Conservation (phyloP, 2,888 invertebrate species). For the Ophion ventricosus region DNA sequence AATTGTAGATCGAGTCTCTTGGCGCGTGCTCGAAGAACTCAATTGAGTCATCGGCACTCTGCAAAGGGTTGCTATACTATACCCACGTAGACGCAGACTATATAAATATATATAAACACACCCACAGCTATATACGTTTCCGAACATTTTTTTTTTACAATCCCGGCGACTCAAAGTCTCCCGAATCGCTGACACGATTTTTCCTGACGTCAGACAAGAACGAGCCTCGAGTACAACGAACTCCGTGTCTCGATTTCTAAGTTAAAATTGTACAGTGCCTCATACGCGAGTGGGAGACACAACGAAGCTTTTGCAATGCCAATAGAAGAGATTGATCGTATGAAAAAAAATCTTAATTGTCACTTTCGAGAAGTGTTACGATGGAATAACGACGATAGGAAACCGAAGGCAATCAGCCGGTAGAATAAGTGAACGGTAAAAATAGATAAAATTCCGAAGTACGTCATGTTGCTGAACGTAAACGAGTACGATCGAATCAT, state of each 20-base stretch:
- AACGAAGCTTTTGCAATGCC: not conserved
- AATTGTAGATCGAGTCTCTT: constrained; percentile 50
- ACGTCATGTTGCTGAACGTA: too few species aligned
- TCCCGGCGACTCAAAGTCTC: constrained; percentile 61
- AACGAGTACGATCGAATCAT: too few species aligned
- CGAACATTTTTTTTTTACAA: constrained; percentile 50
- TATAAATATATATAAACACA: constrained; percentile 2
- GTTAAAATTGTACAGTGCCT: constrained; percentile 29
- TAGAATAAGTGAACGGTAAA: too few species aligned
- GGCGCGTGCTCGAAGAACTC: constrained; percentile 50
- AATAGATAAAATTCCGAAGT: too few species aligned
- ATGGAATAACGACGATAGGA: too few species aligned
- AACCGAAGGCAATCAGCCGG: too few species aligned
- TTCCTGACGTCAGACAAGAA: constrained; percentile 42
- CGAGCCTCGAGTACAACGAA: constrained; percentile 54
- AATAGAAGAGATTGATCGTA: not conserved
- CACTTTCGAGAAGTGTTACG: too few species aligned
- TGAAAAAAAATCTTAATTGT: not conserved
- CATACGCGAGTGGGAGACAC: not conserved
- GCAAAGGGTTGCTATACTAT: constrained; percentile 36
- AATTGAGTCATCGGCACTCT: constrained; percentile 48
- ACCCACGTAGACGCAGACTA: not conserved
- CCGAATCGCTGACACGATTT: constrained; percentile 58
- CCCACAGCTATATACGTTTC: not conserved
- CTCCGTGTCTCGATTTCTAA: constrained; percentile 38